Conservation (phyloP, 2,797 vertebrate species). For the Premnoplex brunnescens region DNA sequence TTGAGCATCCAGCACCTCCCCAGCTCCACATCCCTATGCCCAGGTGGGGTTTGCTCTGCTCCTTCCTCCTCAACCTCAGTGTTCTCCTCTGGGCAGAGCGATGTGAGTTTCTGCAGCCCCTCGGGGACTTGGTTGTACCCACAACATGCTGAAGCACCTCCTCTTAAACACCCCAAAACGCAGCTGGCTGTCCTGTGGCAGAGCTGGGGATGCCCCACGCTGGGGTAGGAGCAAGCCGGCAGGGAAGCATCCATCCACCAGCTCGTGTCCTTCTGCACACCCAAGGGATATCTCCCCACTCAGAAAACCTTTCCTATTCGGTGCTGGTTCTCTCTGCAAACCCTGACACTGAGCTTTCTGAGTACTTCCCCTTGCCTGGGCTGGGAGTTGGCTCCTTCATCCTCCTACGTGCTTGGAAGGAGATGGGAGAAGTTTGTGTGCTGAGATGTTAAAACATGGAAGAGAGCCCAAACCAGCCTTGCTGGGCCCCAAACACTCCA, state of each 20-base stretch:
- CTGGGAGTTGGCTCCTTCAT: background rate
- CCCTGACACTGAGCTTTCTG: accelerated
- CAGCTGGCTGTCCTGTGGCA: background rate
- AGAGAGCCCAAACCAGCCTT: background rate
- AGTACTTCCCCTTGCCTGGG: background rate
- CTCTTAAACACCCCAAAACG: background rate
- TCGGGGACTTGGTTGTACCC: accelerated
- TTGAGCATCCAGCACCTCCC: background rate
- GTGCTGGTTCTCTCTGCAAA: accelerated
- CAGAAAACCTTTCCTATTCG: accelerated
- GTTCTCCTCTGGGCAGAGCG: background rate
- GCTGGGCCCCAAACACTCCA: accelerated
- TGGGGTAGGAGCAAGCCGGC: accelerated
- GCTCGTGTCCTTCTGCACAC: background rate
- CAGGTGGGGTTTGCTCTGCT: background rate
- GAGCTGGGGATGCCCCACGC: background rate
- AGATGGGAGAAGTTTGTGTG: background rate
- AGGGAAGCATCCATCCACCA: background rate
- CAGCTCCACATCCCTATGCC: background rate
- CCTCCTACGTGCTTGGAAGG: background rate
- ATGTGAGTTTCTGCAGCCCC: background rate
- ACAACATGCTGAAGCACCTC: accelerated
- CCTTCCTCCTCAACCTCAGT: background rate
- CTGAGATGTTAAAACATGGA: background rate
- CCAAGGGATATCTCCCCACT: accelerated